Evolutionary conservation across 1,140 invertebrate genomes (phyloP).

Genomic region (Lerema accius): DNA sequence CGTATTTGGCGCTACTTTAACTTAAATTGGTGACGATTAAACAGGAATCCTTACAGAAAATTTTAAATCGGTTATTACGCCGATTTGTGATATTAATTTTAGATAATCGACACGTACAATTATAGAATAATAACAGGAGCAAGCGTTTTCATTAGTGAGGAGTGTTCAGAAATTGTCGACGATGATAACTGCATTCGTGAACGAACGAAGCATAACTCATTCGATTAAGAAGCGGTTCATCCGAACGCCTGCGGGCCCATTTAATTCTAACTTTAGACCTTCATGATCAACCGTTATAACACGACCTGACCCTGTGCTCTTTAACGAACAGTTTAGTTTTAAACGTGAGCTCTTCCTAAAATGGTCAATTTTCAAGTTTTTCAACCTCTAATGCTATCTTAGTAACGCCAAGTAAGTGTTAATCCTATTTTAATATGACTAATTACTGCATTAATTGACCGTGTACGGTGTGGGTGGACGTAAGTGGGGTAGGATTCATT

Average conservation of each 20-base stretch:
- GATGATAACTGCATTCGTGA: slow-evolving; percentile 60
- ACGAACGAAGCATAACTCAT: slow-evolving; percentile 74
- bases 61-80: background rate
- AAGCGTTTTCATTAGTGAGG: slow-evolving; percentile 64
- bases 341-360: slow-evolving; percentile 22
- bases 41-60: background rate
- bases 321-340: background rate
- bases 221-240: slow-evolving; percentile 59
- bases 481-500: slow-evolving; percentile 27
- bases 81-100: slow-evolving; percentile 51
- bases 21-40: no score
- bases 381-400: slow-evolving; percentile 48
- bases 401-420: slow-evolving; percentile 62
- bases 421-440: slow-evolving; percentile 71
- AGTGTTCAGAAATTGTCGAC: slow-evolving; percentile 54
- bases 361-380: slow-evolving; percentile 32
- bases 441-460: slow-evolving; percentile 64
- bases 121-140: slow-evolving; percentile 44
- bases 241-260: slow-evolving; percentile 59
- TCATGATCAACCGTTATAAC: slow-evolving; percentile 38
- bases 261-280: slow-evolving; percentile 47
- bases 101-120: slow-evolving; percentile 52
- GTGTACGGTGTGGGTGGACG: slow-evolving; percentile 45
- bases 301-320: slow-evolving; percentile 17
- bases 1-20: no score